Conservation (phyloP, 2,797 vertebrate genomes). For the Acrossocheilus wenchowensis region DNA sequence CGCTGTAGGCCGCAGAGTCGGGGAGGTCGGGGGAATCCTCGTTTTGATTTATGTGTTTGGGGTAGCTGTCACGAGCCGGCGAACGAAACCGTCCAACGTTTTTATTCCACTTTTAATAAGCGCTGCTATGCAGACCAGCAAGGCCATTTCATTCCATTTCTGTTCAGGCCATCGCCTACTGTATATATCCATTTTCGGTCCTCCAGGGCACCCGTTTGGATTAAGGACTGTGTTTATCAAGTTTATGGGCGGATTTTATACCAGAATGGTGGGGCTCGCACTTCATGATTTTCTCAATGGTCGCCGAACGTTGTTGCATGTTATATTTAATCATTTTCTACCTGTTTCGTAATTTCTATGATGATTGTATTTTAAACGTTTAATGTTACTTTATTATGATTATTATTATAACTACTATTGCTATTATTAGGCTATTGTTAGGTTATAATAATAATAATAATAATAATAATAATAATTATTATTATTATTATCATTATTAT, state of each 20-base stretch:
- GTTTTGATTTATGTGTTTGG: slow-evolving; percentile 85
- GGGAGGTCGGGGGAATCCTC: slow-evolving; percentile 78
- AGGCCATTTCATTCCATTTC: slow-evolving; percentile 66
- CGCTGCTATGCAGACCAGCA: slow-evolving; percentile 68
- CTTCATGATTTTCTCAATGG: slow-evolving; percentile 58
- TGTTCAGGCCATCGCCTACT: slow-evolving; percentile 58
- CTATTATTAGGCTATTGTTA: no score
- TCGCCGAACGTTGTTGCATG: slow-evolving; percentile 30
- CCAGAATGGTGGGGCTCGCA: slow-evolving; percentile 63
- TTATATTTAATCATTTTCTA: slow-evolving; percentile 29
- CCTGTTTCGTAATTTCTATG: slow-evolving; percentile 40
- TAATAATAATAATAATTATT: background rate
- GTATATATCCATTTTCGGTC: slow-evolving; percentile 61
- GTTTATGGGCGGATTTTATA: slow-evolving; percentile 58
- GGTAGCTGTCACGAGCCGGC: slow-evolving; percentile 79
- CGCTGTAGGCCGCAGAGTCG: slow-evolving; percentile 72
- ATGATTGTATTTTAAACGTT: slow-evolving; percentile 26
- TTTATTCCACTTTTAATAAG: slow-evolving; percentile 84
- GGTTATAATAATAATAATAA: no score
- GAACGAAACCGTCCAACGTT: slow-evolving; percentile 75
- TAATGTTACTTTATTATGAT: slow-evolving; percentile 1
- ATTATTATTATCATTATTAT: slow-evolving; percentile 31
- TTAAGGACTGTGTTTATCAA: slow-evolving; percentile 53
- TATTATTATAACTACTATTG: background rate
- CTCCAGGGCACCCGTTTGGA: slow-evolving; percentile 58